Percentiles rank a stretch among this genome's conserved stretches.
These are phyloP conservation scores for Morpho helenor DNA, from an alignment of 2,888 invertebrate species.

Conservation along the genomic window DNA sequence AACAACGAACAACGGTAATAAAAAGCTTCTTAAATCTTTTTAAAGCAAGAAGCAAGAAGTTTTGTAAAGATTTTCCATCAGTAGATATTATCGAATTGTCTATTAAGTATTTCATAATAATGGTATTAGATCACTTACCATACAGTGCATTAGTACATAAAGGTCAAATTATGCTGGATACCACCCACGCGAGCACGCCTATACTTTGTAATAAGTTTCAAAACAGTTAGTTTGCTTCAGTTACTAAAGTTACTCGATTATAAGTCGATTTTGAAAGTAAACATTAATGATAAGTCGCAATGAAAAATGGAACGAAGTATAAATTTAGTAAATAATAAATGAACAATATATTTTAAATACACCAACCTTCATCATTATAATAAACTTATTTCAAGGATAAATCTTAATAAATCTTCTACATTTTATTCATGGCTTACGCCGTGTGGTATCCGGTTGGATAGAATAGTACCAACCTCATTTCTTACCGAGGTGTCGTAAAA, in stretches of 20 bases:
- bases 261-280: constrained; percentile 21
- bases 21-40: no score
- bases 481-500: no score
- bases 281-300: no score
- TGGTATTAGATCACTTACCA: constrained; percentile 23
- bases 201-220: constrained; percentile 32
- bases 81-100: constrained; percentile 9
- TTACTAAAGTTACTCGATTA: constrained; percentile 37
- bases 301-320: no score
- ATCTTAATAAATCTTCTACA: no score
- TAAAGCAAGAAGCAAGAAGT: not conserved
- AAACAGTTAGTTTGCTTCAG: constrained; percentile 25
- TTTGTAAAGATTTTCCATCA: not conserved
- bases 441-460: no score
- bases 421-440: no score
- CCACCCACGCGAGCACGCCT: constrained; percentile 33
- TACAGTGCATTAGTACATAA: constrained; percentile 20
- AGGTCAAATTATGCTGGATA: constrained; percentile 27
- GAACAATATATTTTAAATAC: no score
- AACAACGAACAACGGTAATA: not conserved
- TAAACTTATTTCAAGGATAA: no score
- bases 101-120: constrained; percentile 22
- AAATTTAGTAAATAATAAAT: no score
- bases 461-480: no score
- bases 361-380: no score